phyloP scores from a whole-genome alignment of 2,113 vertebrate genomes.

The Columba livia region DNA sequence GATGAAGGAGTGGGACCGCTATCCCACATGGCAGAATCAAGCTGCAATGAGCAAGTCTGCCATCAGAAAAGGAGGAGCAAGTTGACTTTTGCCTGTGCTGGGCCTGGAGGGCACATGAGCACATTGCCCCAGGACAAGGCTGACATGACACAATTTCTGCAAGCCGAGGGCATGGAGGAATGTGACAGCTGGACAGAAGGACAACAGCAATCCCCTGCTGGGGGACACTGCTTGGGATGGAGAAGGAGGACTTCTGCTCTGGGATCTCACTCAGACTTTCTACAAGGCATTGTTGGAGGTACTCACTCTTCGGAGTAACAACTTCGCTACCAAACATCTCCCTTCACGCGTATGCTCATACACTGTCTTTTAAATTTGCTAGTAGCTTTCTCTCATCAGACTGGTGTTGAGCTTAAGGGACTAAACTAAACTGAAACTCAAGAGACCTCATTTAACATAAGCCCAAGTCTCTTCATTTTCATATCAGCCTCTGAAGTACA shows the following conservation, averaged over 20 bases:
- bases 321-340: neutral
- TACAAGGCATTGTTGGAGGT: neutral
- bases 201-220: neutral
- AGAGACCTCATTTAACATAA: neutral
- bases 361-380: neutral
- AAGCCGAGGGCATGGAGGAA: neutral
- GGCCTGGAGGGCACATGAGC: rapidly evolving
- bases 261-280: neutral
- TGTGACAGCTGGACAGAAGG: neutral
- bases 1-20: neutral
- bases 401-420: neutral
- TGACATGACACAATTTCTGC: neutral
- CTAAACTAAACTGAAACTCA: neutral
- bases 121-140: neutral
- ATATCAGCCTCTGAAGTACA: neutral
- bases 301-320: neutral
- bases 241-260: neutral
- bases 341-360: rapidly evolving
- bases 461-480: neutral
- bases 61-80: neutral
- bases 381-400: neutral
- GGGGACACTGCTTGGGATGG: neutral
- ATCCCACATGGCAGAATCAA: neutral
- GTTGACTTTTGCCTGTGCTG: neutral
- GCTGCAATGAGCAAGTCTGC: neutral